These are phyloP conservation scores for Ispidina picta DNA, from an alignment of 2,797 vertebrate genomes.

Conservation along the genomic window DNA sequence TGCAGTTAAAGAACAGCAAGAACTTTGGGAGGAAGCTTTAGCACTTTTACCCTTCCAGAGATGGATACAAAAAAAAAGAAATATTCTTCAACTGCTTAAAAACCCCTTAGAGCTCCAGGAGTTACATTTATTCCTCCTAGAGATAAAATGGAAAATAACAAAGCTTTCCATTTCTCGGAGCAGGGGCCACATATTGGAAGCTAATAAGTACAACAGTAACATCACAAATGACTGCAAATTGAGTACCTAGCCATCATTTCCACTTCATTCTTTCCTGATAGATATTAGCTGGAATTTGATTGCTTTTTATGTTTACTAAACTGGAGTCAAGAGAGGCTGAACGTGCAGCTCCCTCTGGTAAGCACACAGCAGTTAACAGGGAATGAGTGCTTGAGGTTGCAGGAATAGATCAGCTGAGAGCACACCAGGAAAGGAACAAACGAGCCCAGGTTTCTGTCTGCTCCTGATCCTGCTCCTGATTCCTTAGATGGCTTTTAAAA, in stretches of 20 bases:
- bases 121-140: not conserved
- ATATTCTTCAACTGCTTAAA: not conserved
- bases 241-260: not conserved
- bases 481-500: not conserved
- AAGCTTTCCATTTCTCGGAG: not conserved
- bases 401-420: not conserved
- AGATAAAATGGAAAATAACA: not conserved
- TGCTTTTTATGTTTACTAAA: not conserved
- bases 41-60: not conserved
- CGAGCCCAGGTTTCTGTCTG: not conserved
- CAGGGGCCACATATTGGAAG: not conserved
- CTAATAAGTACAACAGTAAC: not conserved
- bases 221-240: not conserved
- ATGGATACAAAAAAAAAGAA: not conserved
- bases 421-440: not conserved
- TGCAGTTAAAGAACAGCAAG: not conserved
- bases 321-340: not conserved
- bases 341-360: not conserved
- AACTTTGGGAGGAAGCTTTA: not conserved
- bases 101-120: not conserved
- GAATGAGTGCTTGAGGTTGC: not conserved
- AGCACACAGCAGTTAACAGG: not conserved
- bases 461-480: not conserved
- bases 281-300: not conserved
- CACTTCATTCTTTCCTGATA: not conserved